Conservation (phyloP, 2,888 invertebrate species). For the Halictus quadricinctus region DNA sequence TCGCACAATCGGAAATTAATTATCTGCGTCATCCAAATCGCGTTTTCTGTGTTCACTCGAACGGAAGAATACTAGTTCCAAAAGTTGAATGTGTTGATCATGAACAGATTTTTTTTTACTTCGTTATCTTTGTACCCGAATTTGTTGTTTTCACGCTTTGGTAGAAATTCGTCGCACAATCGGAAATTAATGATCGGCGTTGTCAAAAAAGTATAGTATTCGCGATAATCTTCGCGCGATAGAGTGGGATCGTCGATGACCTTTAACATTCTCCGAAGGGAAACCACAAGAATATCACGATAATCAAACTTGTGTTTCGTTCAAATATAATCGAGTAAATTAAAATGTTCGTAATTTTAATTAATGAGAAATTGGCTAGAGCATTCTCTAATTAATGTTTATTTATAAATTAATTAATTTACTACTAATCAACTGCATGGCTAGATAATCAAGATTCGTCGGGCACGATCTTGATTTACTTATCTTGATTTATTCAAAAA, state of each 20-base stretch:
- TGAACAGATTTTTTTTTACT: background rate
- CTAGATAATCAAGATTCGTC: too few relatives aligned
- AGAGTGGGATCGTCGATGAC: background rate
- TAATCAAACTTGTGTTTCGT: background rate
- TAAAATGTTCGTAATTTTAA: background rate
- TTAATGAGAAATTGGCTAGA: background rate
- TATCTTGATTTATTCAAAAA: background rate
- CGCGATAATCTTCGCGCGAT: background rate
- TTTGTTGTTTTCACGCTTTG: background rate
- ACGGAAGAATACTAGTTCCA: background rate
- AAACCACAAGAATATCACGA: background rate
- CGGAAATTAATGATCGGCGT: background rate
- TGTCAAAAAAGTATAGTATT: background rate
- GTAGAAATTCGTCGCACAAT: background rate
- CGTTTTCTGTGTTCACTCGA: too few relatives aligned
- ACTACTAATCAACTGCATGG: too few relatives aligned
- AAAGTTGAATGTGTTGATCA: background rate
- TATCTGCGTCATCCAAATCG: background rate
- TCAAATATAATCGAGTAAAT: background rate
- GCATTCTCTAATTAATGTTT: background rate
- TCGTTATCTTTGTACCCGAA: background rate
- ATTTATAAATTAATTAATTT: too few relatives aligned
- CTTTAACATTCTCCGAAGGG: conserved; percentile 5
- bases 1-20: background rate
- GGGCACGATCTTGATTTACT: too few relatives aligned